Percentiles rank a stretch among this genome's conserved stretches.
phyloP scores from a whole-genome alignment of 2,113 vertebrate species.

The Paralichthys olivaceus region DNA sequence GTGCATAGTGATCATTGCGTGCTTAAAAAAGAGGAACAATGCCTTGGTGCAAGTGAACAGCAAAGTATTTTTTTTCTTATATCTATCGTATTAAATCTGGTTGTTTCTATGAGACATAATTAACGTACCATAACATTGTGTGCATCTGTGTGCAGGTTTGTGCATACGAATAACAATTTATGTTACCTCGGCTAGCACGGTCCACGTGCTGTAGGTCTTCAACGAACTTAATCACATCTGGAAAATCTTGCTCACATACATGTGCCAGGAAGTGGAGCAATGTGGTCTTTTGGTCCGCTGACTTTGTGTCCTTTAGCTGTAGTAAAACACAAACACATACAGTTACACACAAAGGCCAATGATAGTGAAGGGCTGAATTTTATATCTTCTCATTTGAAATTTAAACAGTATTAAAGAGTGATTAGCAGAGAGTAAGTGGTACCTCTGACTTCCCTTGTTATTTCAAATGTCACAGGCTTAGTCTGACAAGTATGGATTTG shows the following conservation, averaged over 20 bases:
- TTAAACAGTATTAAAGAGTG: no score
- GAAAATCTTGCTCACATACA: slow-evolving; percentile 91
- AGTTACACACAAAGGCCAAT: neutral
- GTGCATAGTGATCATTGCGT: neutral
- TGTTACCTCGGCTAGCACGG: slow-evolving; percentile 91
- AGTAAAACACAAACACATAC: slow-evolving; percentile 6
- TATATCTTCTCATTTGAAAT: no score
- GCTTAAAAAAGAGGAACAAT: neutral
- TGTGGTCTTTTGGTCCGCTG: slow-evolving; percentile 92
- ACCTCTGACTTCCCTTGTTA: no score
- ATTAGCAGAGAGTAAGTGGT: no score
- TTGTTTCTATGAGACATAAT: neutral
- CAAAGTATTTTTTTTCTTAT: neutral
- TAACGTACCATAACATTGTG: neutral
- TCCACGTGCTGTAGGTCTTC: slow-evolving; percentile 93
- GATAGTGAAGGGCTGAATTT: no score
- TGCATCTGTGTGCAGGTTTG: neutral
- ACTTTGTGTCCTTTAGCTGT: slow-evolving; percentile 96
- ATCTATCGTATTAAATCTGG: neutral
- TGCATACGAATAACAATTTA: neutral
- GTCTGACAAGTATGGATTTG: no score
- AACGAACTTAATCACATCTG: slow-evolving; percentile 88
- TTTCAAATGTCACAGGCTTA: no score
- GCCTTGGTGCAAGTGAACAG: neutral
- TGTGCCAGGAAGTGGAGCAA: slow-evolving; percentile 94